These are phyloP conservation scores for Gavia stellata DNA, from an alignment of 2,113 vertebrate species.

Conservation along the genomic window DNA sequence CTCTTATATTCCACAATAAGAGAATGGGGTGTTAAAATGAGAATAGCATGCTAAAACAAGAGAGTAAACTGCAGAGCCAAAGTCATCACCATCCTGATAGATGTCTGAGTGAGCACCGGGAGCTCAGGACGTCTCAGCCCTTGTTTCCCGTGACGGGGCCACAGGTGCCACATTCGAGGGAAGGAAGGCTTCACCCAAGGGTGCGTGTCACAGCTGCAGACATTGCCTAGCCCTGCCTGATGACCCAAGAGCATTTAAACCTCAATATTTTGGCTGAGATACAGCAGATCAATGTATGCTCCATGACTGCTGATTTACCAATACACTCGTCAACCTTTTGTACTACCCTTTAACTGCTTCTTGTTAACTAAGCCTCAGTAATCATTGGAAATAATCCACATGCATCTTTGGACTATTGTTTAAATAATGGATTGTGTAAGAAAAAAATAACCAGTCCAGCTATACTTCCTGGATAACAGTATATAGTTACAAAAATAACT, in stretches of 20 bases:
- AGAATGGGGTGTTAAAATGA: neutral
- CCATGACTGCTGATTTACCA: neutral
- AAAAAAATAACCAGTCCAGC: neutral
- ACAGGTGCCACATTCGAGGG: fast-evolving
- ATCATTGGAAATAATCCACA: neutral
- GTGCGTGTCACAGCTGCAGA: neutral
- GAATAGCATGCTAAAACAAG: neutral
- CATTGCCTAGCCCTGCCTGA: neutral
- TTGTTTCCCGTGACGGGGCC: neutral
- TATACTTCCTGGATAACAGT: neutral
- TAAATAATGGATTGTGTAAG: neutral
- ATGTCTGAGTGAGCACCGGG: neutral
- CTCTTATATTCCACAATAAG: neutral
- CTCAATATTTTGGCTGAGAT: neutral
- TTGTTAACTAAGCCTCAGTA: neutral
- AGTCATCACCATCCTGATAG: neutral
- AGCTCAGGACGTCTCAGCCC: neutral
- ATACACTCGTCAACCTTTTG: neutral
- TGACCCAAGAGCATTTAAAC: neutral
- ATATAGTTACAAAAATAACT: neutral
- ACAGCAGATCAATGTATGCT: neutral
- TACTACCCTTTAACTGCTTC: neutral
- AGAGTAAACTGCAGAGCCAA: neutral
- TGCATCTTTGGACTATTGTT: neutral
- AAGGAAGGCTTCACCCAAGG: too few species aligned